phyloP scores from a whole-genome alignment of 1,140 invertebrate genomes.

The Asbolus verrucosus region DNA sequence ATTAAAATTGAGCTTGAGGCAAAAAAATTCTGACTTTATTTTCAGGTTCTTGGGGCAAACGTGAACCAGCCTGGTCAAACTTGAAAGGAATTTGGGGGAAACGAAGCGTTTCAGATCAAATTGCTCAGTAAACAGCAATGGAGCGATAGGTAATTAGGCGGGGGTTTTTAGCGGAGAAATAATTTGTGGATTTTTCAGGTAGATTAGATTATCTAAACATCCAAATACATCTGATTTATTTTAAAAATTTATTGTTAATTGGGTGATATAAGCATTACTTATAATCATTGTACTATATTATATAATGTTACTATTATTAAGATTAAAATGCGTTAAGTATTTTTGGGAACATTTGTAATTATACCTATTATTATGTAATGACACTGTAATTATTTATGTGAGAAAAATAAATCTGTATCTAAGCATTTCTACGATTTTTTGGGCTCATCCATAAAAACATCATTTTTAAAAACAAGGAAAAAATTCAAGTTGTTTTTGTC shows the following conservation, averaged over 20 bases:
- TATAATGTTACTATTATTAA: conserved; percentile 49
- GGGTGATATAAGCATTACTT: conserved; percentile 34
- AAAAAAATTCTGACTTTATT: too few species aligned
- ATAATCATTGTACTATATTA: conserved; percentile 47
- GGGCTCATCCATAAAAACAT: background rate
- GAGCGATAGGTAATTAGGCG: background rate
- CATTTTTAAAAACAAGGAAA: too few species aligned
- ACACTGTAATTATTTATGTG: conserved; percentile 47
- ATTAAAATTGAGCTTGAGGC: background rate
- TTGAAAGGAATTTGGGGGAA: conserved; percentile 81
- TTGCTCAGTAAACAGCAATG: conserved; percentile 21
- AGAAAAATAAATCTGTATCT: conserved; percentile 45
- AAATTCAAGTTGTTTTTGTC: background rate
- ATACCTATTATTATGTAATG: conserved; percentile 47
- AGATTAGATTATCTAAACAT: conserved; percentile 39
- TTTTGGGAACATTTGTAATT: conserved; percentile 58
- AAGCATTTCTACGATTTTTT: conserved; percentile 33
- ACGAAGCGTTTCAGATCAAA: conserved; percentile 60
- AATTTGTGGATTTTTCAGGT: conserved; percentile 26
- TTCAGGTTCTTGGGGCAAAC: conserved; percentile 74
- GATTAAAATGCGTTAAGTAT: conserved; percentile 52
- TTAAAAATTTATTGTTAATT: conserved; percentile 36
- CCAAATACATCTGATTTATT: conserved; percentile 39
- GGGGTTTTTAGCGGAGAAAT: background rate
- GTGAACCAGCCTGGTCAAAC: conserved; percentile 80